Conservation (phyloP, 2,113 vertebrate genomes). For the Ginglymostoma cirratum region DNA sequence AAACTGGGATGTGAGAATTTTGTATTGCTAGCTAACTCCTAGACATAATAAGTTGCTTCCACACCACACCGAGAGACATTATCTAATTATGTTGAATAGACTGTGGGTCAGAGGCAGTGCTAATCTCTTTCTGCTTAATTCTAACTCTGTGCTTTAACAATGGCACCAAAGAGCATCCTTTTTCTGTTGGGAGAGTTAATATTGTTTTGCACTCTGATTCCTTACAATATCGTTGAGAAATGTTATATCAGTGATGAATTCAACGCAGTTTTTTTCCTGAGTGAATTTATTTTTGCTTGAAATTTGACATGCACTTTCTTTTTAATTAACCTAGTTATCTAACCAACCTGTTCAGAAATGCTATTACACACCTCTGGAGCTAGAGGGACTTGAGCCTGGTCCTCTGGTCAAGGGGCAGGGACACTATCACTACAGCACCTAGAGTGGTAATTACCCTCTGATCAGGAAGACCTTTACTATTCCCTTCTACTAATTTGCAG, state of each 20-base stretch:
- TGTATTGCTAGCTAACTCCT: not conserved
- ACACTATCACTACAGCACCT: too few relatives aligned
- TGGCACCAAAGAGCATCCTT: not conserved
- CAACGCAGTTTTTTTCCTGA: not conserved
- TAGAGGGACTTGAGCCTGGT: too few relatives aligned
- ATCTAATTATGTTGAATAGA: not conserved
- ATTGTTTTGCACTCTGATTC: not conserved
- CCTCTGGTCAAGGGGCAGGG: too few relatives aligned
- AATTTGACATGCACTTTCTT: not conserved
- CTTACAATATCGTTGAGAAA: not conserved
- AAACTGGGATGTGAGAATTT: not conserved
- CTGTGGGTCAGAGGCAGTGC: not conserved
- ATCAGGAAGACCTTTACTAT: not conserved
- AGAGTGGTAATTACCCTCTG: not conserved
- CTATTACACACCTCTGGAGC: too few relatives aligned
- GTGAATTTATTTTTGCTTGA: not conserved
- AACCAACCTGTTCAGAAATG: too few relatives aligned
- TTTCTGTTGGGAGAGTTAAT: conserved; percentile 15
- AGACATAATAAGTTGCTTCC: not conserved
- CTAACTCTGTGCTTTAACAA: not conserved
- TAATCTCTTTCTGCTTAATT: not conserved
- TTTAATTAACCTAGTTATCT: too few relatives aligned
- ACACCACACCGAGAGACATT: not conserved
- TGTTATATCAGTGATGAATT: not conserved
- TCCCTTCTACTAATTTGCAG: not conserved